A percentile compares a stretch with the other conserved stretches of the same genome.
phyloP scores from a whole-genome alignment of 1,140 invertebrate genomes.

The Goniozus legneri region DNA sequence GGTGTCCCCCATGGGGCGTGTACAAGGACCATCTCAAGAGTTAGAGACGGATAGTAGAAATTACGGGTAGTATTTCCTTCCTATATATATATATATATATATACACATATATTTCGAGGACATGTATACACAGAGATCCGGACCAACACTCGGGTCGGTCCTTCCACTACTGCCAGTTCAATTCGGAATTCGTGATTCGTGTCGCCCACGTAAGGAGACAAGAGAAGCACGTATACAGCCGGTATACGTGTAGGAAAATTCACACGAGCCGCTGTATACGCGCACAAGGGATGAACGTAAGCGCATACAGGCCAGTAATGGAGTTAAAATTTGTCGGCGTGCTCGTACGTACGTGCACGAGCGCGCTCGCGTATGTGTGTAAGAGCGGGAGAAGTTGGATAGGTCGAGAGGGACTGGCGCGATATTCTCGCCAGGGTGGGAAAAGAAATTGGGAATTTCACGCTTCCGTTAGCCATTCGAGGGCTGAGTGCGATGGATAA shows the following conservation, averaged over 20 bases:
- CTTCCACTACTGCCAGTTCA: constrained; percentile 23
- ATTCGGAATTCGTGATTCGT: constrained; percentile 31
- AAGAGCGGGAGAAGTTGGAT: not conserved
- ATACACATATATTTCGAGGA: too few species aligned
- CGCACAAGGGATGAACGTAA: too few species aligned
- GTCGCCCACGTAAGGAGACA: constrained; percentile 18
- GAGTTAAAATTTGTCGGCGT: not conserved
- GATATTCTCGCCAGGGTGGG: constrained; percentile 35
- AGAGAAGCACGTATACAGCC: not conserved
- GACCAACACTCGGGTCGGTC: constrained; percentile 18
- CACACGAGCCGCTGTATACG: not conserved
- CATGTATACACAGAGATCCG: too few species aligned
- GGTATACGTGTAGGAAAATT: not conserved
- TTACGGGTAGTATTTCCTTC: constrained; percentile 25
- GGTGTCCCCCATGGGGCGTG: constrained; percentile 25
- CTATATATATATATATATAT: not conserved
- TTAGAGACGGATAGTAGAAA: constrained; percentile 28
- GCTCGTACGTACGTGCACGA: not conserved
- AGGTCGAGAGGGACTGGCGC: constrained; percentile 7
- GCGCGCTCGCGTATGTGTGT: not conserved
- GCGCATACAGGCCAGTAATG: too few species aligned
- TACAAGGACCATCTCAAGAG: constrained; percentile 23
- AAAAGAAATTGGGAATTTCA: constrained; percentile 53
- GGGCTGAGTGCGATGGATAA: constrained; percentile 18
- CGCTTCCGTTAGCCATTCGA: constrained; percentile 46